Conservation (phyloP, 2,797 vertebrate species). For the Periophthalmus magnuspinnatus region DNA sequence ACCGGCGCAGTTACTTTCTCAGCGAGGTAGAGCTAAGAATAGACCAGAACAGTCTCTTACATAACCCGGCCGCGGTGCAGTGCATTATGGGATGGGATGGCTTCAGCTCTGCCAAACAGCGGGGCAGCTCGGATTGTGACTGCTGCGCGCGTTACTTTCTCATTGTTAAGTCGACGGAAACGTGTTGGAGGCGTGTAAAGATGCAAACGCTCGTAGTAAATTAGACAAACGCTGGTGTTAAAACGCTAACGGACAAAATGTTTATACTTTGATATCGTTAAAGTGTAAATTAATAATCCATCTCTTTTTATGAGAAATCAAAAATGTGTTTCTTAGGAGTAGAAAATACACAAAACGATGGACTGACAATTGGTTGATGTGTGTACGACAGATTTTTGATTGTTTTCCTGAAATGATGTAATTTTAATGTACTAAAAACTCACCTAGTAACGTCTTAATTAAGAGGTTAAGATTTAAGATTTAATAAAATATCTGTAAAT, state of each 20-base stretch:
- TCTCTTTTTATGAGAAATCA: neutral
- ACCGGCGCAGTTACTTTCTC: conserved; percentile 65
- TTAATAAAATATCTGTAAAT: no score
- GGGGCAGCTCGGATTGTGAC: conserved; percentile 37
- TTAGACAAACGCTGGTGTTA: neutral
- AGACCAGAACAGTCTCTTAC: conserved; percentile 79
- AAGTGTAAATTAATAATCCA: no score
- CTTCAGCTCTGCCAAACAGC: conserved; percentile 53
- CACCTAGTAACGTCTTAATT: no score
- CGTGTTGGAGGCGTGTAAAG: neutral
- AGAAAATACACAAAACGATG: no score
- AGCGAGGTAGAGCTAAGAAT: conserved; percentile 79
- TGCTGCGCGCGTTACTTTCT: conserved; percentile 43
- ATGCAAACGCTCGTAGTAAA: neutral
- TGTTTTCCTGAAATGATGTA: no score
- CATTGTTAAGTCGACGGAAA: conserved; percentile 8
- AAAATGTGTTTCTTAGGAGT: no score
- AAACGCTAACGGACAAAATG: neutral
- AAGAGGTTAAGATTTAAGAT: no score
- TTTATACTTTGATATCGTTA: no score
- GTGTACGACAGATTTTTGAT: no score
- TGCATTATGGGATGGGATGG: conserved; percentile 76
- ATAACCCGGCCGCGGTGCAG: conserved; percentile 73
- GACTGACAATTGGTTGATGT: no score
- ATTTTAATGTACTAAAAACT: no score